phyloP scores from a whole-genome alignment of 2,113 vertebrate genomes.

The Gnathonemus echidnorhynchus region DNA sequence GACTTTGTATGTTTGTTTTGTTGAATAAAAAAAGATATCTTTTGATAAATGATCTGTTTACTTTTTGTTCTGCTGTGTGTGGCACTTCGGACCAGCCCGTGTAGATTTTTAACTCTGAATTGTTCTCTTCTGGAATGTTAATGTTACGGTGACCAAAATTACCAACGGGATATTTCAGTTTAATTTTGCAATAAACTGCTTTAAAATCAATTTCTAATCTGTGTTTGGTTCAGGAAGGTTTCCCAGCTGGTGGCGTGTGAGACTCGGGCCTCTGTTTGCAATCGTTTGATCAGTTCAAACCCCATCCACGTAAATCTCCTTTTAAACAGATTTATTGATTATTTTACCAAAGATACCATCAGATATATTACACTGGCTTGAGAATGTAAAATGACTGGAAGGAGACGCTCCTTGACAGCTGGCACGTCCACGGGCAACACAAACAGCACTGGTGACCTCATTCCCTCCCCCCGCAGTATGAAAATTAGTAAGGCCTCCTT shows the following conservation, averaged over 20 bases:
- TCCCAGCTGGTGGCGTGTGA: background rate
- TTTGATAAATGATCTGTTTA: conserved; percentile 36
- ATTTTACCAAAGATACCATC: conserved; percentile 65
- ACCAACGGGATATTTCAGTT: background rate
- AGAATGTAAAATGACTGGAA: conserved; percentile 37
- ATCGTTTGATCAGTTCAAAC: background rate
- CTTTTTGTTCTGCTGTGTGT: conserved; percentile 1
- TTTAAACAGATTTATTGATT: conserved; percentile 69
- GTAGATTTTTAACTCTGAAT: background rate
- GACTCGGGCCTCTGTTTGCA: background rate
- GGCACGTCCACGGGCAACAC: background rate
- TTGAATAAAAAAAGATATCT: conserved; percentile 23
- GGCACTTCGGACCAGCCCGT: background rate
- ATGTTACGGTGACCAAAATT: background rate
- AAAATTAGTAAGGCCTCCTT: conserved; percentile 70
- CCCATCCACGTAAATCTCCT: conserved; percentile 20
- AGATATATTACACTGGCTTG: conserved; percentile 62
- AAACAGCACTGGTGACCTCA: conserved; percentile 18
- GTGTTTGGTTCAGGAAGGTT: background rate
- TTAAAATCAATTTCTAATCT: background rate
- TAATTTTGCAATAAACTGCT: background rate
- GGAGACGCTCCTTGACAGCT: background rate
- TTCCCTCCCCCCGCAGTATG: conserved; percentile 54
- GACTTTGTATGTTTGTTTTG: conserved; percentile 29
- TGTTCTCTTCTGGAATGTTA: background rate